Base-by-base conservation (phyloP, 2,113 vertebrate species). In the Nanorana parkeri region DNA sequence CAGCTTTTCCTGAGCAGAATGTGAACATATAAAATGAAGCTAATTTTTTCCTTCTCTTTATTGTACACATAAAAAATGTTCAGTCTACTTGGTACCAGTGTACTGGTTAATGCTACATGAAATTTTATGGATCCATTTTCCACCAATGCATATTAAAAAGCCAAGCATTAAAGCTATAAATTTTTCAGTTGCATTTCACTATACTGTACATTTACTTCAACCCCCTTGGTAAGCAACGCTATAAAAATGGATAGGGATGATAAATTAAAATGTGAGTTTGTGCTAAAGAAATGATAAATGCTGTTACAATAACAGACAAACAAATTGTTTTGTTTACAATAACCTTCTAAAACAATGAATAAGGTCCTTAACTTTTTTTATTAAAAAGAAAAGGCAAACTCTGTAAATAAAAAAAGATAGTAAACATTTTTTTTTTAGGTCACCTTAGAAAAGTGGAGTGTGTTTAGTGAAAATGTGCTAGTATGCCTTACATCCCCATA, bases 21-120 rank as follows among this genome's bases (percentile, higher is more conserved):
- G 36, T 64, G 68, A 75, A 66, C 69, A 67, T 81, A 56, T 74
- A 75, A 81, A 36, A 68, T 15, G 10, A 65, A 81, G 68, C 58
- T 66, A 75, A 41, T 60, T 65, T 80, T 81, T 81, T 29, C 23
- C 41, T 81, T 75, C 21, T 17, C 47, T 81, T 81, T 81, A 81
- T 81, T 66, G 69, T 81, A 81, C 80, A 75, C 71, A 81, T 81
- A 81, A 81, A 80, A 81, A 75, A 64, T 75, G 80, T 81, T 81
- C 69, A 74, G 69, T 41, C 60, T 81, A 58, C 80, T 81, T 69
- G 60, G 71, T 81, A 75, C 47, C 29, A 81, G 69, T 81, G 80
- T 81, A 74, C 80, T 81, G 52, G 69, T 81, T 81, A 75, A 81
- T 81, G 80, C 80, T 81, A 81, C 80, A 75, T 81, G 80, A 81